Conservation (phyloP, 2,113 vertebrate genomes). For the Hypomesus transpacificus region DNA sequence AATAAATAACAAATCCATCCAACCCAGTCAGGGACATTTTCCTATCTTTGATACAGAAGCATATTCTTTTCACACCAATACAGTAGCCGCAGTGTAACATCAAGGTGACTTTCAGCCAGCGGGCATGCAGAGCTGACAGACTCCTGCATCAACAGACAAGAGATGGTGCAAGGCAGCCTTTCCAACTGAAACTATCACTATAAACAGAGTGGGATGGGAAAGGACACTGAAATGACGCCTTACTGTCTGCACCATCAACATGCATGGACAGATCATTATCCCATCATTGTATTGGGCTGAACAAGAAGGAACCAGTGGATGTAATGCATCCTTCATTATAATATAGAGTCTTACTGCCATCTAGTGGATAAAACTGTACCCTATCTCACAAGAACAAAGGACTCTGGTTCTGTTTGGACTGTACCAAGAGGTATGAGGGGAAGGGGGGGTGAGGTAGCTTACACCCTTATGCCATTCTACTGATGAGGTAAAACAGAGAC, state of each 20-base stretch:
- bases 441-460: background rate
- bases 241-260: conserved; percentile 11
- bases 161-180: background rate
- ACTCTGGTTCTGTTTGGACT: no score
- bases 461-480: no score
- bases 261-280: no score
- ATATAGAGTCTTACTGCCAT: conserved; percentile 54
- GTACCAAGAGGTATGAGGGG: background rate
- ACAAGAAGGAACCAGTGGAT: no score
- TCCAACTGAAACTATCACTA: background rate
- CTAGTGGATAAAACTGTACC: conserved; percentile 38
- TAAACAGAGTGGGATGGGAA: conserved; percentile 1
- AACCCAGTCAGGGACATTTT: background rate
- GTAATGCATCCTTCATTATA: background rate
- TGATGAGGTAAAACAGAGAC: conserved; percentile 24
- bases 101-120: conserved; percentile 48
- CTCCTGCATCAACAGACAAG: conserved; percentile 39
- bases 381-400: conserved; percentile 7
- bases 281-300: no score
- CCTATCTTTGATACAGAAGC: background rate
- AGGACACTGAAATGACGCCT: background rate
- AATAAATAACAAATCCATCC: background rate
- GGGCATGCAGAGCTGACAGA: background rate
- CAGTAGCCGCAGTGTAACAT: background rate
- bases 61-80: conserved; percentile 27